Percentiles rank a stretch among this genome's conserved stretches.
Conservation (phyloP, 1,140 invertebrate genomes). For the Halictus rubicundus region DNA sequence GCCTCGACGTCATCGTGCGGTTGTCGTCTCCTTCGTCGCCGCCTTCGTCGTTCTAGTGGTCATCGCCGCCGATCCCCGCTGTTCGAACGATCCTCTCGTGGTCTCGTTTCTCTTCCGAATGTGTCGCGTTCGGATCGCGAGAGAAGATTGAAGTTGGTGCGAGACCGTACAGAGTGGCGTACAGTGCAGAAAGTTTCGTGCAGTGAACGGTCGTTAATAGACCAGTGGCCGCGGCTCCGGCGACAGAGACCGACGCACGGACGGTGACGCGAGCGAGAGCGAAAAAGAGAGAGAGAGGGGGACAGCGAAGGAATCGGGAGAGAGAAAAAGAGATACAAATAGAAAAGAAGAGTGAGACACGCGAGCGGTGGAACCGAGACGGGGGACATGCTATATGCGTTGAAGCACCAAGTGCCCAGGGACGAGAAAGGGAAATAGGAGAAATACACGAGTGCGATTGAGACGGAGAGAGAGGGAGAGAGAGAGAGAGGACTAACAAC, state of each 20-base stretch:
- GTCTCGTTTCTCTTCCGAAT: background rate
- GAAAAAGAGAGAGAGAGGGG: background rate
- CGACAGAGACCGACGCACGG: constrained; percentile 23
- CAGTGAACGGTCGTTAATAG: constrained; percentile 69
- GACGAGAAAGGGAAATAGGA: constrained; percentile 41
- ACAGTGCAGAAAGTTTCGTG: constrained; percentile 65
- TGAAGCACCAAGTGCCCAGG: constrained; percentile 41
- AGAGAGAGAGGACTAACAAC: constrained; percentile 3
- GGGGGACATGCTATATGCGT: constrained; percentile 52
- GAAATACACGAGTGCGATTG: constrained; percentile 20
- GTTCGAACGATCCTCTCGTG: background rate
- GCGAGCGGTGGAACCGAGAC: constrained; percentile 23
- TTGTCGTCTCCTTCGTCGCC: constrained; percentile 7
- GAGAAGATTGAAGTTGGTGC: constrained; percentile 24
- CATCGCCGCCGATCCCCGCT: background rate
- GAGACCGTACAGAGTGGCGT: constrained; percentile 26
- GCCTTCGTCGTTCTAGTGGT: constrained; percentile 15
- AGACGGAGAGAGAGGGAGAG: background rate
- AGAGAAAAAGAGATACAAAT: constrained; percentile 32
- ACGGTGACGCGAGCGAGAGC: background rate
- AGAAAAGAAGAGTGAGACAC: constrained; percentile 24
- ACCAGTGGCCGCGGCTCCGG: constrained; percentile 52
- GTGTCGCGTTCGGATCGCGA: background rate
- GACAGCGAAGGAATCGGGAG: background rate
- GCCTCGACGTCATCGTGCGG: constrained; percentile 7